These are phyloP conservation scores for Miniopterus natalensis DNA, from an alignment of 2,113 vertebrate species.

Conservation along the genomic window DNA sequence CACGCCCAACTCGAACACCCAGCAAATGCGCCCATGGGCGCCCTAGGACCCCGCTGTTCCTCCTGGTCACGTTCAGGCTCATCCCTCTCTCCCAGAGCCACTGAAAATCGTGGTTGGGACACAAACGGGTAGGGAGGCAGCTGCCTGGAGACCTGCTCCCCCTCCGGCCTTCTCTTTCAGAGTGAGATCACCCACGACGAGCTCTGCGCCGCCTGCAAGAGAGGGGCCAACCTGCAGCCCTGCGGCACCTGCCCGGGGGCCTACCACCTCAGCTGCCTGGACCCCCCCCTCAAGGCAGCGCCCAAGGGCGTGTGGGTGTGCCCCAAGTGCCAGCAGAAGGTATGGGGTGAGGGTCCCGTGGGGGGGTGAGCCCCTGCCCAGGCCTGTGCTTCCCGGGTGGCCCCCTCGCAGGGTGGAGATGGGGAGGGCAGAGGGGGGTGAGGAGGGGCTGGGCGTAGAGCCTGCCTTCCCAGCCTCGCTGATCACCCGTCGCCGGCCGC, in stretches of 20 bases:
- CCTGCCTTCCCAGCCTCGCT: neutral
- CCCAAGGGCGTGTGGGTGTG: constrained; percentile 96
- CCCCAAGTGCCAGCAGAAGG: constrained; percentile 99
- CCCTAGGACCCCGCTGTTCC: neutral
- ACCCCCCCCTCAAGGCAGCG: constrained; percentile 92
- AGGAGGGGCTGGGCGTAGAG: fast-evolving
- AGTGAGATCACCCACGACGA: constrained; percentile 93
- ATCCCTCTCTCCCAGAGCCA: no score
- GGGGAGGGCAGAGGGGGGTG: fast-evolving
- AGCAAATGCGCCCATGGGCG: fast-evolving
- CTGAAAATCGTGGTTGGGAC: neutral
- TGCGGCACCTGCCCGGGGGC: constrained; percentile 94
- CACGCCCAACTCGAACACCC: fast-evolving
- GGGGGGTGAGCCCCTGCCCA: neutral
- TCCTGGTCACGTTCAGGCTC: fast-evolving
- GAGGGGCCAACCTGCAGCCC: constrained; percentile 92
- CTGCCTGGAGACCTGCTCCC: neutral
- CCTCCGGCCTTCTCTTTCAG: constrained; percentile 85
- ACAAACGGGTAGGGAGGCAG: neutral
- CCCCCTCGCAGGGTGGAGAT: fast-evolving
- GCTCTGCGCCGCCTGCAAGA: constrained; percentile 93
- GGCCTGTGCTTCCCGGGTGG: neutral
- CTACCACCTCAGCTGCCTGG: constrained; percentile 96
- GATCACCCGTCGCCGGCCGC: no score
- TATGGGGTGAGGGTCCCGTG: constrained; percentile 62